Evolutionary conservation across 2,888 invertebrate species (phyloP), one percentile per base, ranked within the genome.

Genomic region (Xylocampa areola): DNA sequence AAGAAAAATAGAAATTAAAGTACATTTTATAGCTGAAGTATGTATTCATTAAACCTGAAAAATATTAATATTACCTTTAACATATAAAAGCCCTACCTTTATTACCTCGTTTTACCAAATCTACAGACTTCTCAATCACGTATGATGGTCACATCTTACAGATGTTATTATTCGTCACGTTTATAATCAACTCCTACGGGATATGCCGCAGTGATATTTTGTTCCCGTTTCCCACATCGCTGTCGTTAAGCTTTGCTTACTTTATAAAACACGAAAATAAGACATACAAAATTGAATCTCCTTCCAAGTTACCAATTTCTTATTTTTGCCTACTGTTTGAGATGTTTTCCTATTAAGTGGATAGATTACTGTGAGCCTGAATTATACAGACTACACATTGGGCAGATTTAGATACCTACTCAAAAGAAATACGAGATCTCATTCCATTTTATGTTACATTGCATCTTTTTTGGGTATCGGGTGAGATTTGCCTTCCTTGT

Each of bases 301-400:
- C 45, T 57, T 74, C 83, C 68, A 69, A 69, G 77, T 76, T 76
- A 74, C 63, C 53, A 75, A 77, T 79, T 69, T 77, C 47, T 67
- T 50, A 49, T 50, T 69, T 71, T 55, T 64, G n/a, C 50, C 35
- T 59, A 47, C 48, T 53, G 43, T 11, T 30, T 49, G 52, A 32
- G 14, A 40, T 58, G 41, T 65, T 17, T 25, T 35, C 33, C 7
- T 14, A 60, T 65, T 61, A 62, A 69, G 40, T 55, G 49, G 55
- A 53, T 54, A 47, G 32, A 64, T 64, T 59, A 45, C 50, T 43
- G 4, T 29, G 33, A 36, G 13, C 25, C 40, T 23, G 19, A 40
- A 33, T 33, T 33, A 27, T 44, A 37, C 17, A 52, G 36, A 47
- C 14, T 47, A 48, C 33, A 25, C 32, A 43, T 35, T 41, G 7